A percentile compares a stretch with the other conserved stretches of the same genome.
Evolutionary conservation across 2,113 vertebrate species (phyloP).

Genomic region (Phyllostomus hastatus): DNA sequence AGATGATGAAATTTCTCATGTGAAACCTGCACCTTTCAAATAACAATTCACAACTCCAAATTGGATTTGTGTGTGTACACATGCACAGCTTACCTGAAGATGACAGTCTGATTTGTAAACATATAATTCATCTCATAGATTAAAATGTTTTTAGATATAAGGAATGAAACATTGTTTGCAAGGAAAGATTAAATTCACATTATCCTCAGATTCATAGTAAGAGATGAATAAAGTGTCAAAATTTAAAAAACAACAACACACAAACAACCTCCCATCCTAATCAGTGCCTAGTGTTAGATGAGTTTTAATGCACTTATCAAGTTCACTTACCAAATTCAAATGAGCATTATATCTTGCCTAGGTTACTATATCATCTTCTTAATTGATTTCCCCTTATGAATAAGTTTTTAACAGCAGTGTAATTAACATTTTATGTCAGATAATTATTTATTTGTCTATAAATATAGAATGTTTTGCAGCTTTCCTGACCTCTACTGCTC

Average conservation of each 20-base stretch:
- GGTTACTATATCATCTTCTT: background rate
- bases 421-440: background rate
- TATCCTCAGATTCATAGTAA: background rate
- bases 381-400: background rate
- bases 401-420: background rate
- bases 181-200: slow-evolving; percentile 9
- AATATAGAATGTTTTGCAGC: background rate
- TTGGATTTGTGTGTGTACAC: slow-evolving; percentile 7
- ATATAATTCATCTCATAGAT: slow-evolving; percentile 39
- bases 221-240: background rate
- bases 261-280: background rate
- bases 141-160: slow-evolving; percentile 37
- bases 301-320: background rate
- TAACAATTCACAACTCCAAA: slow-evolving; percentile 71
- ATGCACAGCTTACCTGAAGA: slow-evolving; percentile 6
- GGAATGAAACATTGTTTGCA: background rate
- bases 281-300: background rate
- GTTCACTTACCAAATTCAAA: background rate
- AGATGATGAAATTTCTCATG: slow-evolving; percentile 59
- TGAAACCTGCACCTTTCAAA: slow-evolving; percentile 59
- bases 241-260: background rate
- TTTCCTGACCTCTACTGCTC: background rate
- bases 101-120: slow-evolving; percentile 54
- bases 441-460: background rate
- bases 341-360: background rate